Percentiles rank a stretch among this genome's conserved stretches.
phyloP scores from a whole-genome alignment of 2,888 invertebrate species.

The Phorcus lineatus region DNA sequence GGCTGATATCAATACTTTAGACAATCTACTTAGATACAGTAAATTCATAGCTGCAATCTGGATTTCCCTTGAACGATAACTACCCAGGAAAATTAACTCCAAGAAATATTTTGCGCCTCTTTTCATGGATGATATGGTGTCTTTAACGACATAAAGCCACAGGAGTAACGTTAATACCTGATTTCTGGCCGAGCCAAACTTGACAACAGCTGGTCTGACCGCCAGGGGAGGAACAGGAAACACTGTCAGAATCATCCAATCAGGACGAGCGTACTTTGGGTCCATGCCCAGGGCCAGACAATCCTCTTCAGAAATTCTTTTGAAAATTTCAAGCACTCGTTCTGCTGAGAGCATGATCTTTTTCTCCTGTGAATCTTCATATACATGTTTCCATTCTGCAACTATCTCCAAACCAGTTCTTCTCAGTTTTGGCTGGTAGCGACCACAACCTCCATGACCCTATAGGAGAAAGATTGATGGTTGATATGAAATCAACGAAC shows the following conservation, averaged over 20 bases:
- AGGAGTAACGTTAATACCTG: constrained; percentile 73
- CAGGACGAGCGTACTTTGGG: constrained; percentile 93
- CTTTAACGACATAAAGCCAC: no score
- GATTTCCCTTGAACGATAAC: no score
- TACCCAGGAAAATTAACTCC: no score
- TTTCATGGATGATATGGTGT: no score
- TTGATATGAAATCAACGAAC: no score
- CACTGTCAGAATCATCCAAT: constrained; percentile 99
- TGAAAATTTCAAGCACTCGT: constrained; percentile 96
- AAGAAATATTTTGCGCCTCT: no score
- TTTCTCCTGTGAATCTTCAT: constrained; percentile 96
- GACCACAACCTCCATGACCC: constrained; percentile 95
- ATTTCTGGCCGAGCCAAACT: constrained; percentile 99
- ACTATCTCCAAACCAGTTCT: constrained; percentile 92
- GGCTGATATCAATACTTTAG: neutral
- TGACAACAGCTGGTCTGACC: constrained; percentile 97
- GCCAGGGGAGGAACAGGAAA: constrained; percentile 96
- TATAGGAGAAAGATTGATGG: constrained; percentile 51
- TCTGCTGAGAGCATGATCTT: constrained; percentile 95
- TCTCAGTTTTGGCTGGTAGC: constrained; percentile 95
- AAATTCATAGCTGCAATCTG: neutral
- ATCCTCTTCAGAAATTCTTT: constrained; percentile 89
- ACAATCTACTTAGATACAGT: neutral
- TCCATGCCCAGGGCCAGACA: constrained; percentile 95
- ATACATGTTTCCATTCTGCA: constrained; percentile 97